Evolutionary conservation across 1,140 invertebrate genomes (phyloP), one percentile per base, ranked within the genome.

Genomic region (Pectinophora gossypiella): DNA sequence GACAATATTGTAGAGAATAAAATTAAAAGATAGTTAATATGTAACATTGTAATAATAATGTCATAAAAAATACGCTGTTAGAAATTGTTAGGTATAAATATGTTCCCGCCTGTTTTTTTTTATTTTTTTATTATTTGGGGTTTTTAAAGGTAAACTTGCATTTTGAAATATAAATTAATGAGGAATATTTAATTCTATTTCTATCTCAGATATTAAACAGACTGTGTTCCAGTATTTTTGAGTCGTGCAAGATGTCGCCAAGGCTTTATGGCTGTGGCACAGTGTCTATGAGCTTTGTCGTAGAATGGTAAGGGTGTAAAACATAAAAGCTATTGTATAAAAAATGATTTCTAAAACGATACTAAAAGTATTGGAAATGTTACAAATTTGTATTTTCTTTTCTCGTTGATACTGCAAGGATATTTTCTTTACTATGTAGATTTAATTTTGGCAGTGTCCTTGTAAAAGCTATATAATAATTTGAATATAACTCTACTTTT

Each of bases 371-470:
- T 83, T 84, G 73, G 65, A 79, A 59, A 57, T 85, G 78, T 85
- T 85, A 85, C 82, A 85, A 85, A 85, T 84, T 85, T 85, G 82
- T 85, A 85, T 85, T 82, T 74, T 64, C 21, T 36, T 44, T 21
- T 19, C 42, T 10, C 19, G 7, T 15, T 49, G 10, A 36, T 27
- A 9, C 4, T 47, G 22, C 23, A 27, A 27, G n/a, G n/a, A 27
- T 27, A 27, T 6, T 12, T 27, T 27, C 23, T 27, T n/a, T 27
- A 27, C 12, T 5, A 27, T 27, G 12, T 6, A 6, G 23, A 27
- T 27, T 27, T 27, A 12, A 27, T 12, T 5, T 6, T 52, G 51
- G 22, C 47, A 56, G 20, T 54, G 51, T 63, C 47, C 47, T 54
- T 60, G 42, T 49, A 47, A 27, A 27, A 6, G n/a, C n/a, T n/a